These are phyloP conservation scores for Spermophilus dauricus DNA, from an alignment of 2,113 vertebrate genomes.

Conservation along the genomic window DNA sequence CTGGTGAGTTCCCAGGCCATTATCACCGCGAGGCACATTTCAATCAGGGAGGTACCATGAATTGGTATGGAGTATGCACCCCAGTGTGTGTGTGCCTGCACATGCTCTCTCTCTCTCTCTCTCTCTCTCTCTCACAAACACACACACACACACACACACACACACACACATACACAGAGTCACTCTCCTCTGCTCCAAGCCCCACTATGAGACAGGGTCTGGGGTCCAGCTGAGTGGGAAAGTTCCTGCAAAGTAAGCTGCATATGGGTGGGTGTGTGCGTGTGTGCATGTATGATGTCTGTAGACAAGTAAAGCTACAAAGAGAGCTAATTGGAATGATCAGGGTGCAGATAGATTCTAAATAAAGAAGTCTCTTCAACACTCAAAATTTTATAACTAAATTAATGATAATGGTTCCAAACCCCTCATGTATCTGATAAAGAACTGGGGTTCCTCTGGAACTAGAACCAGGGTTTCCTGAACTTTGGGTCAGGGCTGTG, in stretches of 20 bases:
- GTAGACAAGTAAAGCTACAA: not conserved
- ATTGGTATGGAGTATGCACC: not conserved
- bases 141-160: no score
- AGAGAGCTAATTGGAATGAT: not conserved
- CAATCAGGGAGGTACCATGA: not conserved
- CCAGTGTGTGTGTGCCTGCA: no score
- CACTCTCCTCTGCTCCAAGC: not conserved
- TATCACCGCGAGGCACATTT: not conserved
- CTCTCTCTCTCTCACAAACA: no score
- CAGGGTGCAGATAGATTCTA: not conserved
- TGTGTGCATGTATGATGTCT: not conserved
- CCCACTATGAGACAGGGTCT: not conserved
- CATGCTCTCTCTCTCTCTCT: no score
- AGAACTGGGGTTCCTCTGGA: not conserved
- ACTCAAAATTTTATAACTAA: not conserved
- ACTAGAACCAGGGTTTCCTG: not conserved
- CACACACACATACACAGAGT: not conserved
- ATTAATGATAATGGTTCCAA: not conserved
- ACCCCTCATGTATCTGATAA: not conserved
- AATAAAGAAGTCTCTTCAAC: conserved; percentile 29
- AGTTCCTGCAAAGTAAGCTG: not conserved
- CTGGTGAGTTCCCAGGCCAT: not conserved
- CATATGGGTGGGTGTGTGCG: no score
- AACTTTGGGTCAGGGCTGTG: not conserved
- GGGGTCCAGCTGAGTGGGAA: not conserved